Evolutionary conservation across 1,140 invertebrate genomes (phyloP).

Genomic region (Drosophila pandora): DNA sequence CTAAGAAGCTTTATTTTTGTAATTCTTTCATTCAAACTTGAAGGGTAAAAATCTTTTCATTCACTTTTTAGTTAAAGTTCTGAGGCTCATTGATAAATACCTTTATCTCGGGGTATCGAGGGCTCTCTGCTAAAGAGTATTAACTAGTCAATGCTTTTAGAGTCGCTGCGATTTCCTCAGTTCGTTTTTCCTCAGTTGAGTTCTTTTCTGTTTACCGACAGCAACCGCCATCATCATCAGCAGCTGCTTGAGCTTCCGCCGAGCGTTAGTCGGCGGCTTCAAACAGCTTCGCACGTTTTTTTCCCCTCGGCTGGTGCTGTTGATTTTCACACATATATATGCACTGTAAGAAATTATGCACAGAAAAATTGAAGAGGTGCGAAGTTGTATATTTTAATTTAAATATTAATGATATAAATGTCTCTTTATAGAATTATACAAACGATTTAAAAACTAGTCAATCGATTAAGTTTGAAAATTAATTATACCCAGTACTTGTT

Average conservation of each 20-base stretch:
- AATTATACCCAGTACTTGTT: too few relatives aligned
- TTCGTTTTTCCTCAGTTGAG: slow-evolving; percentile 1
- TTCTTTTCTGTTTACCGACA: slow-evolving; percentile 43
- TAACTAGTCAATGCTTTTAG: slow-evolving; percentile 15
- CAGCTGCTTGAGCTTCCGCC: slow-evolving; percentile 51
- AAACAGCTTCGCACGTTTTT: slow-evolving; percentile 32
- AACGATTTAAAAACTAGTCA: too few relatives aligned
- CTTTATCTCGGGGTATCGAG: slow-evolving; percentile 6
- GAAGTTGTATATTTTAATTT: too few relatives aligned
- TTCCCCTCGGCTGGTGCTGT: slow-evolving; percentile 25
- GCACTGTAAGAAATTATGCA: background rate
- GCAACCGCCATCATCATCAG: slow-evolving; percentile 50
- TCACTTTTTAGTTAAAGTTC: background rate
- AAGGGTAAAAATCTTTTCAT: background rate
- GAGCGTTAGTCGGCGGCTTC: slow-evolving; percentile 41
- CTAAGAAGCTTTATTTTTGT: background rate
- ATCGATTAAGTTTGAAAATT: too few relatives aligned
- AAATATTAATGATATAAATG: too few relatives aligned
- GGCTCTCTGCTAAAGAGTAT: slow-evolving; percentile 14
- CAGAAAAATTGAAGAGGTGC: background rate
- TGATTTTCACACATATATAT: slow-evolving; percentile 25
- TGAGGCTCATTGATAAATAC: background rate
- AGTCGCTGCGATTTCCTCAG: background rate
- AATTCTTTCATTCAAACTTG: background rate
- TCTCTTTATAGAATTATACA: too few relatives aligned